Base-by-base conservation (phyloP, 2,888 invertebrate genomes). In the Rhingia campestris region DNA sequence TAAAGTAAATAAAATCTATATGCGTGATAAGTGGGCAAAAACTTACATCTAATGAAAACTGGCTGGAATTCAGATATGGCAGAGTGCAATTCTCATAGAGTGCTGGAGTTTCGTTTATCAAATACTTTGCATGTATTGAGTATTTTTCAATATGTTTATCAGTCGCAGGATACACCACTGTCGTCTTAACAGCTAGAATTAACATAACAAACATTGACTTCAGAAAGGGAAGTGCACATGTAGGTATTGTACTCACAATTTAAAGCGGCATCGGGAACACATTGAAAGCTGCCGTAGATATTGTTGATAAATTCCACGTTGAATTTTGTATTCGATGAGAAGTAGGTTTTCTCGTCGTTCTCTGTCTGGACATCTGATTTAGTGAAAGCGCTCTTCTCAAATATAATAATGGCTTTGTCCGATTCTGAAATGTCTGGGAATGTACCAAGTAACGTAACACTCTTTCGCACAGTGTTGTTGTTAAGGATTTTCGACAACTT, bases 91-190 rank as follows among this genome's bases (percentile, higher is more conserved):
- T 93, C 86, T 95, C 90, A 89, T 99, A 99, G 64, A 97, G 92
- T 33, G 95, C 94, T 0, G 96, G 94, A 0, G 98, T 97, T 92
- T 99, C 99, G 74, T 95, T 92, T 5, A 99, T 92, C 30, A 99
- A 91, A 89, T 95, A 95, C 3, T 93, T 90, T 70, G 95, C 94
- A 87, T 97, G 96, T 37, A 93, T 92, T 7, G 94, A 93, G 91
- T 96, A 99, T 90, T 98, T 99, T 6, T 94, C 93, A 12, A 99
- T 95, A 88, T 99, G 98, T 89, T 97, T 97, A 69, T 96, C 95
- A 35, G 97, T 97, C 0, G 98, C 99, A 3, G 99, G 99, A 91
- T 96, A 96, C 86, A 99, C 96, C 33, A 99, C 93, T 6, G 97
- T 97, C 0, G 96, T 94, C 90, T 98, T 98, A 4, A 99, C 93